Conservation (phyloP, 1,140 invertebrate genomes). For the Myzus persicae region DNA sequence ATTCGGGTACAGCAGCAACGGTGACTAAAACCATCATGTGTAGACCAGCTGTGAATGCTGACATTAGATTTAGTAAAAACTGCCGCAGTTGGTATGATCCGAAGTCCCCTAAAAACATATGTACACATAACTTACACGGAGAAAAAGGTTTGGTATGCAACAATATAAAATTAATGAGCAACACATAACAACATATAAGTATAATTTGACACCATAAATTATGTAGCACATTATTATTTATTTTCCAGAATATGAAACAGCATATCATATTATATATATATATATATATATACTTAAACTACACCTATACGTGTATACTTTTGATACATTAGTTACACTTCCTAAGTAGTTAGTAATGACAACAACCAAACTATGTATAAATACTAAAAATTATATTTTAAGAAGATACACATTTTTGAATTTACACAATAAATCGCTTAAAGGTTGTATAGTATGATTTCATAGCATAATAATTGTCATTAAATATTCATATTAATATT, state of each 20-base stretch:
- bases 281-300: no score
- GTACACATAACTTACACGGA: background rate
- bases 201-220: background rate
- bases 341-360: no score
- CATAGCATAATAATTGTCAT: background rate
- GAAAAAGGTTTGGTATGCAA: background rate
- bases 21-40: slow-evolving; percentile 82
- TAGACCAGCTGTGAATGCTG: slow-evolving; percentile 77
- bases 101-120: slow-evolving; percentile 74
- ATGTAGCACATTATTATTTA: background rate
- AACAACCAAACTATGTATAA: background rate
- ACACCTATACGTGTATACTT: background rate
- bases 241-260: background rate
- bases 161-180: background rate
- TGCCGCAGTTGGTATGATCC: slow-evolving; percentile 80
- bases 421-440: background rate
- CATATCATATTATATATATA: background rate
- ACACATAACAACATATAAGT: background rate
- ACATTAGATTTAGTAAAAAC: slow-evolving; percentile 77
- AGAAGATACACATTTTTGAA: background rate
- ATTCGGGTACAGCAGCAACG: slow-evolving; percentile 79
- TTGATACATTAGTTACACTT: background rate
- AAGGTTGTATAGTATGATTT: background rate
- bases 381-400: background rate
- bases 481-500: background rate